Evolutionary conservation across 2,797 vertebrate genomes (phyloP).

Genomic region (Chaetodon trifasciatus): DNA sequence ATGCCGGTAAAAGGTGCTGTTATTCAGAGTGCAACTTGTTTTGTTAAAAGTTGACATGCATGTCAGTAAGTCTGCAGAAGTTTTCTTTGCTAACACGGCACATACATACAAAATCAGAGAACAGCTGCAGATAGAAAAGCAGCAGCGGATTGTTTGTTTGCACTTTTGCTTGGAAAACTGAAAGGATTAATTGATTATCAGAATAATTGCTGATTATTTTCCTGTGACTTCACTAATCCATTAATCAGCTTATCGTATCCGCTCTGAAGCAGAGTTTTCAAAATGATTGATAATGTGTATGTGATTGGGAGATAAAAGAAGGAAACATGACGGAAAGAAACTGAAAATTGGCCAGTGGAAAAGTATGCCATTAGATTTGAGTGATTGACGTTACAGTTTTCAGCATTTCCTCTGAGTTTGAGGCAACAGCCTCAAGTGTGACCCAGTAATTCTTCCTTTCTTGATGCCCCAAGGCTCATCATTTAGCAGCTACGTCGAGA

Average conservation of each 20-base stretch:
- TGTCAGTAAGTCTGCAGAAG: neutral
- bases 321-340: neutral
- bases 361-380: neutral
- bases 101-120: neutral
- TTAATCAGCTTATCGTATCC: neutral
- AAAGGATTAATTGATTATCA: neutral
- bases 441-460: neutral
- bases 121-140: neutral
- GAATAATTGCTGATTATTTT: neutral
- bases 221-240: neutral
- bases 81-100: neutral
- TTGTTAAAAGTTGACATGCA: neutral
- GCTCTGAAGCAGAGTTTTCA: neutral
- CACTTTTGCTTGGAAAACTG: neutral
- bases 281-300: neutral
- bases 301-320: neutral
- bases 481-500: neutral
- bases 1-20: neutral
- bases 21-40: neutral
- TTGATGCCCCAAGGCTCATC: neutral
- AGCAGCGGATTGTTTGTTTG: neutral
- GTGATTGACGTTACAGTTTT: neutral
- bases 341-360: neutral
- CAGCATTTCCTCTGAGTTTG: neutral
- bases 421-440: neutral